Evolutionary conservation across 2,888 invertebrate genomes (phyloP), one percentile per base, ranked within the genome.

Genomic region (Sturmia bella): DNA sequence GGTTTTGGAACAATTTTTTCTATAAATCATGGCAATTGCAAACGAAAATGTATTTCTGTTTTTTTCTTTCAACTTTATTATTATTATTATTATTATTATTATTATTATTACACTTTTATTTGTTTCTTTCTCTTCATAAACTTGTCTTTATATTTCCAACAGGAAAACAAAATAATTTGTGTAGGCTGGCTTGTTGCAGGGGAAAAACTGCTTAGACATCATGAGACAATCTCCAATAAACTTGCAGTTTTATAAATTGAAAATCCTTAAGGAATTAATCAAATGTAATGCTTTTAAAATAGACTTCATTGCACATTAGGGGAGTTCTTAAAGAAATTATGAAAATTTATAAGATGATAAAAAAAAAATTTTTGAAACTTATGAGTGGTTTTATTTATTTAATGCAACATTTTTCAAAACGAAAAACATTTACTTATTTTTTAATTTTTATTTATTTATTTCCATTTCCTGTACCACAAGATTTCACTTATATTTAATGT

Each of bases 261-360:
- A 78, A 74, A 48, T 78, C 82, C 78, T 66, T 64, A 21, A 64
- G 78, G 82, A 57, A 45, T 74, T 72, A 72, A 81, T 76, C 76
- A 81, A 27, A 19, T 45, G 27, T 41, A 56, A 57, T 54, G 11
- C 59, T 45, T 73, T 56, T 7, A 37, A 50, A 37, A 19, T 11
- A 50, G 50, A 19, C 5, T 63, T 45, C 43, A 15, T 43, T 24
- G 1, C 13, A 6, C 50, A 13, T 24, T 12, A 24, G 24, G 1
- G 24, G 13, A 3, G n/a, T 2, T n/a, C 24, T 5, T 3, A 24
- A 43, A 13, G 12, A 45, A 45, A 11, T n/a, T 5, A 13, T 24
- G 24, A 61, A 15, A 3, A 50, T 1, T 27, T 27, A 6, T 4
- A 27, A 4, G 3, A 27, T 27, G 27, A 27, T 27, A 27, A 27